These are phyloP conservation scores for Nerophis ophidion DNA, from an alignment of 2,113 vertebrate species.

Conservation along the genomic window DNA sequence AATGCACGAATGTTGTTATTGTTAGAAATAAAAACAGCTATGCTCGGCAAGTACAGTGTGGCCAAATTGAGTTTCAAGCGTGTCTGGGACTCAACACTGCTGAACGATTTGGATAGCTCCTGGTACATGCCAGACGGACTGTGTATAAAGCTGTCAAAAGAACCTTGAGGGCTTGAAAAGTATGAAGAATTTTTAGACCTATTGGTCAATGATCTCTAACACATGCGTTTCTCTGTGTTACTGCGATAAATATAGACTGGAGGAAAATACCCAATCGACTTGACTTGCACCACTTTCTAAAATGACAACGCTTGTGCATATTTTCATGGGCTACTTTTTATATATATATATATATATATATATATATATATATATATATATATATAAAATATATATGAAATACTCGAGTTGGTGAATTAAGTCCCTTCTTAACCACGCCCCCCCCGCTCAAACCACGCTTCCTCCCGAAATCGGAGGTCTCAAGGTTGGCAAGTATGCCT, in stretches of 20 bases:
- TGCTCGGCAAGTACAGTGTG: slow-evolving; percentile 13
- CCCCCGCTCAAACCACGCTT: no score
- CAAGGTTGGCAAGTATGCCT: no score
- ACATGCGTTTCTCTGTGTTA: slow-evolving; percentile 60
- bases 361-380: no score
- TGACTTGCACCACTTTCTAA: background rate
- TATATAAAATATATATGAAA: no score
- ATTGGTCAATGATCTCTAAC: slow-evolving; percentile 59
- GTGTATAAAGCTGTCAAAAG: slow-evolving; percentile 69
- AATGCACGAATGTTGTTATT: slow-evolving; percentile 28
- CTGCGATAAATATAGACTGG: slow-evolving; percentile 65
- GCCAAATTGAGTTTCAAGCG: slow-evolving; percentile 44
- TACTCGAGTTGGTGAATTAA: no score
- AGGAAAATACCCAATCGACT: slow-evolving; percentile 57
- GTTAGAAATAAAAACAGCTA: slow-evolving; percentile 26
- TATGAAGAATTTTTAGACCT: slow-evolving; percentile 55
- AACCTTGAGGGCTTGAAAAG: slow-evolving; percentile 59
- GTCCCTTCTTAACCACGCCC: no score
- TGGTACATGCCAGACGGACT: slow-evolving; percentile 56
- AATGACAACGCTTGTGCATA: no score
- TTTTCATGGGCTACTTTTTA: no score
- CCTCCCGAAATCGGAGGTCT: no score
- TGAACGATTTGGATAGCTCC: slow-evolving; percentile 58
- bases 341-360: no score
- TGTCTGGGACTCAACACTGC: slow-evolving; percentile 56